Conservation (phyloP, 2,113 vertebrate species). For the Pholis gunnellus region DNA sequence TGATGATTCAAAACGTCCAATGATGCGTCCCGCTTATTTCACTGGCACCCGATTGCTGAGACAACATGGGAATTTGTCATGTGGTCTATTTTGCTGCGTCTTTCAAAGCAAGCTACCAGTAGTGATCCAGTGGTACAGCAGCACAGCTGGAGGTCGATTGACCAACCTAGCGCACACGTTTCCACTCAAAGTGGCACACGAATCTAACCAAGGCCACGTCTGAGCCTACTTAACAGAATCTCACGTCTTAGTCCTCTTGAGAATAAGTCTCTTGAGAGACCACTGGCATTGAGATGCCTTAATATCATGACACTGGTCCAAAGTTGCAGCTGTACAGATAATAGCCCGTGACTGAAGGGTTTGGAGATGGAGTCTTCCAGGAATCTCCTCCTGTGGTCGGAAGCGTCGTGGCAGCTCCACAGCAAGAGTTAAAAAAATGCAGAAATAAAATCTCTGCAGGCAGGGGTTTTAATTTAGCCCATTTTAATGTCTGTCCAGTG, state of each 20-base stretch:
- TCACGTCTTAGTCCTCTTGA: background rate
- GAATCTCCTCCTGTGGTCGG: background rate
- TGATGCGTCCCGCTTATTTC: background rate
- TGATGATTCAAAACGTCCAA: background rate
- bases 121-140: background rate
- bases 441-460: background rate
- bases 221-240: background rate
- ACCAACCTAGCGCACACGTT: background rate
- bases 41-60: background rate
- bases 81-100: background rate
- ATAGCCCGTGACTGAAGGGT: background rate
- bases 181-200: background rate
- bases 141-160: background rate
- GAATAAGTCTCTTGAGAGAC: background rate
- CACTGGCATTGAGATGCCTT: background rate
- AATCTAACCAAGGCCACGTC: background rate
- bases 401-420: background rate
- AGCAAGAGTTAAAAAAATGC: background rate
- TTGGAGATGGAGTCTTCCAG: background rate
- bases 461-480: background rate
- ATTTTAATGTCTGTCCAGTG: conserved; percentile 23
- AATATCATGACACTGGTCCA: background rate
- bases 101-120: background rate
- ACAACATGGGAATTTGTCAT: background rate
- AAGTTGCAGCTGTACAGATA: background rate